Evolutionary conservation across 2,888 invertebrate species (phyloP), one percentile per base, ranked within the genome.

Genomic region (Himalopsyche tibetana): DNA sequence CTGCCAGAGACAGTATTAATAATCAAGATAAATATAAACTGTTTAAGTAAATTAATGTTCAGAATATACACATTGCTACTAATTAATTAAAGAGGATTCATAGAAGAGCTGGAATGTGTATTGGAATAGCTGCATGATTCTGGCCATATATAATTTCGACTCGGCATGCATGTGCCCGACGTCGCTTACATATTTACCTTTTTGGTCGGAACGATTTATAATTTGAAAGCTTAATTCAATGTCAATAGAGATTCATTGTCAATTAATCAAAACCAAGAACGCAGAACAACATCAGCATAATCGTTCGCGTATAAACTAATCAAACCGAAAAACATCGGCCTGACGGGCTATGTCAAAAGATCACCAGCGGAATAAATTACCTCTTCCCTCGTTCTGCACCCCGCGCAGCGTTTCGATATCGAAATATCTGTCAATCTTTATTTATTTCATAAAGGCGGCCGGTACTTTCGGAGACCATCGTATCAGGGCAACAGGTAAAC

Each of bases 311-410:
- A 88, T 79, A 85, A 88, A 86, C 83, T 86, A 85, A 88, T 88
- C 88, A 86, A 88, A 85, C 85, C 79, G 86, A 87, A 86, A 85
- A 87, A 86, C 85, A 84, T 84, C 79, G 85, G 42, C 45, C 55
- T 82, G 87, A 84, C 87, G 55, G 84, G 74, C 84, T 19, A 81
- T 84, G 86, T 87, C 87, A 84, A 86, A 81, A 87, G 86, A 87
- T 87, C 87, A 86, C 82, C 74, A 82, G 36, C 63, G 69, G 86
- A 83, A 87, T 87, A 86, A 87, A 87, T 87, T 86, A 86, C 82
- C 74, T 82, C 69, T 9, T 81, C 83, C 9, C 40, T 45, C 63
- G 51, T 83, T 80, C 55, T 83, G 84, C 36, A 8, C 55, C 80
- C 83, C 83, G 55, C 51, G 11, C 80, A 15, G 51, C 15, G 28